Evolutionary conservation across 2,113 vertebrate species (phyloP).

Genomic region (Centropristis striata): DNA sequence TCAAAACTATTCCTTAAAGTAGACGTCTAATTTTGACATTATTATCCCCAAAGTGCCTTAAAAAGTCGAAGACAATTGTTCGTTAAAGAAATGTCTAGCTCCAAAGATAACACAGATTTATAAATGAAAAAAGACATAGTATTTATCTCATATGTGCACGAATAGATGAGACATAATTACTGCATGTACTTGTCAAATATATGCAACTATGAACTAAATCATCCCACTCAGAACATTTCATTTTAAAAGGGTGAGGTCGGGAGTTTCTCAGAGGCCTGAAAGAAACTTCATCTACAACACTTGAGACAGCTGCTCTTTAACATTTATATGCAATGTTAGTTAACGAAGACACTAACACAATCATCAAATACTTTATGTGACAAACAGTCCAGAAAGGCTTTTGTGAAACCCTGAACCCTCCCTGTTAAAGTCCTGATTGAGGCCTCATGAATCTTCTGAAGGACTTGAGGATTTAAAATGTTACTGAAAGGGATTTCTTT

Average conservation of each 20-base stretch:
- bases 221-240: background rate
- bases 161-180: background rate
- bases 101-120: conserved; percentile 20
- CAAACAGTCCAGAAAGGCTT: background rate
- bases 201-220: background rate
- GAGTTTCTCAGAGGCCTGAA: conserved; percentile 1
- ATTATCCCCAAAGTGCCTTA: conserved; percentile 59
- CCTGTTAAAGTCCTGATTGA: background rate
- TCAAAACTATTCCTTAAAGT: background rate
- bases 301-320: background rate
- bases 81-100: background rate
- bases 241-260: background rate
- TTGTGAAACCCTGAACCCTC: conserved; percentile 11
- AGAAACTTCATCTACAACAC: background rate
- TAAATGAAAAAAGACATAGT: background rate
- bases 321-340: conserved; percentile 7
- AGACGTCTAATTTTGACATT: background rate
- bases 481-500: conserved; percentile 29
- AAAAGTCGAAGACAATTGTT: background rate
- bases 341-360: background rate
- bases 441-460: background rate
- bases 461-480: conserved; percentile 16
- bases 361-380: background rate
- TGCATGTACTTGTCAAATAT: conserved; percentile 3
- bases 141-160: background rate